Base-by-base conservation (phyloP, 92 coral and sea anemone genomes). In the Epizoanthus illoricatus region DNA sequence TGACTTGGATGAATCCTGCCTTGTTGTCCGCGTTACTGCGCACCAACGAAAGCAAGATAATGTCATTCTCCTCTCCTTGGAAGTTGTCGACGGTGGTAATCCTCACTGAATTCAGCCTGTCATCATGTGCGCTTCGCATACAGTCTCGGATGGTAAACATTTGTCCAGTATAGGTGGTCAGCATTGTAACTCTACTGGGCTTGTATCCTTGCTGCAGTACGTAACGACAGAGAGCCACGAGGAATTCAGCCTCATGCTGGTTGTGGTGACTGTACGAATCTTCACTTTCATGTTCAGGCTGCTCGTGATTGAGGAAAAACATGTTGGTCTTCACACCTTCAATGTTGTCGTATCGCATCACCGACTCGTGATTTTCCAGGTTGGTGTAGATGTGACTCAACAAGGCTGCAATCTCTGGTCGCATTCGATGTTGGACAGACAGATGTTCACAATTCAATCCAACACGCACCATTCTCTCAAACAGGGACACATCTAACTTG, bases 351-450 rank as follows among this genome's bases (percentile, higher is more conserved):
- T 88, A 92, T 7, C 80, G 73, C 18, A 85, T 73, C 16, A 94
- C 98, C 6, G 94, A 88, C 36, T 82, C 68, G 66, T 92, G 92
- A 73, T 90, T 90, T 49, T 90, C 54, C 42, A 94, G 89, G 69
- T 89, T 92, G 42, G 82, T 36, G 80, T 94, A 94, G 40, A 92
- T 90, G 86, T 94, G 98, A 24, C 71, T 90, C 88, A 94, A 71
- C 24, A 94, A 74, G 45, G 90, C 73, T 2, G 98, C 91, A 41
- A 94, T 94, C 74, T 92, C 92, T 39, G 98, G 98, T 61, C 97
- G 87, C 98, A 94, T 94, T 58, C 98, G 92, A 78, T 94, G 98
- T 74, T 94, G 98, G 15, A 94, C 91, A 19, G 93, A 90, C 11
- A 94, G 84, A 12, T 87, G 85, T 23, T 86, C 92, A 45, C 91